phyloP scores from a whole-genome alignment of 2,113 vertebrate species.

The Cochlearius cochlearius region DNA sequence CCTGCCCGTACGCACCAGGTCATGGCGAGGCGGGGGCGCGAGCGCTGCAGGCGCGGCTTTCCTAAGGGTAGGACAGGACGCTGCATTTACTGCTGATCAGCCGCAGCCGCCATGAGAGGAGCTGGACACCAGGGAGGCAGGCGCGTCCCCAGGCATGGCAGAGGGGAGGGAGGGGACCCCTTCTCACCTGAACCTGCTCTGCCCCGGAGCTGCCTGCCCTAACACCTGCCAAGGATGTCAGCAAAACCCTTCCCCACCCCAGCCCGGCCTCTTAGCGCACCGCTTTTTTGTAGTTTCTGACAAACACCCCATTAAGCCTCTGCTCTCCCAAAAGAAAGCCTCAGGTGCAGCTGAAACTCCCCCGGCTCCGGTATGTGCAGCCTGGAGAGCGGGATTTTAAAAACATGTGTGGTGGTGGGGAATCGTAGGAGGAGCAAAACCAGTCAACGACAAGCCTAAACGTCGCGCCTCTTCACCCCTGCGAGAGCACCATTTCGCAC shows the following conservation, averaged over 20 bases:
- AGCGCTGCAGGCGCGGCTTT: background rate
- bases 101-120: background rate
- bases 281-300: background rate
- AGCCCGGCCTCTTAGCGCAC: fast-evolving
- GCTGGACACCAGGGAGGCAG: background rate
- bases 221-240: background rate
- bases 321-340: background rate
- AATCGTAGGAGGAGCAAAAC: fast-evolving
- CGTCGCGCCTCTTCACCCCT: fast-evolving
- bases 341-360: background rate
- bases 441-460: fast-evolving
- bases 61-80: background rate
- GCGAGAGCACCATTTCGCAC: fast-evolving
- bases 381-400: fast-evolving
- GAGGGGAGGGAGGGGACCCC: background rate
- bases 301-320: background rate
- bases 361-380: fast-evolving
- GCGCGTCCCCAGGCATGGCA: fast-evolving
- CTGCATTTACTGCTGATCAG: fast-evolving
- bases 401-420: fast-evolving
- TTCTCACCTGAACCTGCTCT: background rate
- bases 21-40: fast-evolving
- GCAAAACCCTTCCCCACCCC: background rate
- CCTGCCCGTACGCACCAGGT: background rate
- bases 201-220: background rate